Base-by-base conservation (phyloP, 2,888 invertebrate genomes). In the Micoletzkya japonica region DNA sequence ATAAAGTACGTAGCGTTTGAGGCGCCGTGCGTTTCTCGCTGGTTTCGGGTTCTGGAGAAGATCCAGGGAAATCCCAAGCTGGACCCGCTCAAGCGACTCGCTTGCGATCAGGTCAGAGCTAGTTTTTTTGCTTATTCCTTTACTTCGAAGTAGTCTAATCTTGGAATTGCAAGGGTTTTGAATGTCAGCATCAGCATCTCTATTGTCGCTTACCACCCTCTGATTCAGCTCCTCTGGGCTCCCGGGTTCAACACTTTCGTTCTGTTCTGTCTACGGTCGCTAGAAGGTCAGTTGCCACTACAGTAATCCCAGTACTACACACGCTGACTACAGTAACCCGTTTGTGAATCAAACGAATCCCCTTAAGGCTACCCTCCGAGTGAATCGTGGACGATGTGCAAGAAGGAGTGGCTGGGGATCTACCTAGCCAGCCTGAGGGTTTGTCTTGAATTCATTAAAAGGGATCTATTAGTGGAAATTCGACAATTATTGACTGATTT, bases 221-320 rank as follows among this genome's bases (percentile, higher is more conserved):
- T n/a, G n/a, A n/a, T n/a, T 73, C 71, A 81, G 77, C 66, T 74
- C n/a, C 32, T 72, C 14, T 81, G 79, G 69, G 75, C 81, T 26
- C 81, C 73, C n/a, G n/a, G 61, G 17, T 76, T 81, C 73, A 76
- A 77, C 66, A 77, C 72, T 0, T 52, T 76, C 57, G 74, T 81
- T 37, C 75, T 82, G 36, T 57, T 78, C 58, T 79, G 74, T 56
- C 73, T 82, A 7, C 77, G 79, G 30, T 28, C 79, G 66, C 72
- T 82, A n/a, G 81, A 82, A 77, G 82, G 82, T 52, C 10, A 20
- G 44, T 44, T n/a, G n/a, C n/a, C n/a, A n/a, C n/a, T n/a, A n/a
- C n/a, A n/a, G n/a, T n/a, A n/a, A n/a, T n/a, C n/a, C n/a, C n/a
- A n/a, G 44, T 44, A 20, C 10, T 44, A 14, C 20, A 44, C 14